Evolutionary conservation across 1,140 invertebrate species (phyloP), one percentile per base, ranked within the genome.

Genomic region (Atta texana): DNA sequence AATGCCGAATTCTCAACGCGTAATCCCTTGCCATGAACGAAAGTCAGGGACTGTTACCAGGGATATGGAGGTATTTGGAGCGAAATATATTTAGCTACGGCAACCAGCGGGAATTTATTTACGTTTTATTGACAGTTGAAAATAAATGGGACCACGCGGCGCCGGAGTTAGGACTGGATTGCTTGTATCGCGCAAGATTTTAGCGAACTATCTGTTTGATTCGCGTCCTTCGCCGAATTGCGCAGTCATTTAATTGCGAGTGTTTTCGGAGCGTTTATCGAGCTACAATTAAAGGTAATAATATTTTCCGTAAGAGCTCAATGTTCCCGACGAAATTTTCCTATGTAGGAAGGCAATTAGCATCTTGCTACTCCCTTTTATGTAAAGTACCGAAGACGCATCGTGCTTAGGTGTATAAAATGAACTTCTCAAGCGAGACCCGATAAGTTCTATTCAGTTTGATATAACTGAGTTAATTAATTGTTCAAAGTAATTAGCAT

Each of bases 111-210:
- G 78, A 92, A 92, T 92, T 92, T 92, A 92, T 92, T 91, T 88
- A 86, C 76, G 85, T 87, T 92, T 89, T 92, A 92, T 92, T 89
- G 92, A 87, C 91, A 92, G 88, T 44, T 34, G 63, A 61, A 84
- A 87, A 91, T 92, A 91, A 92, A 92, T 85, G 90, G 88, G 82
- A 89, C 51, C 86, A 81, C 89, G 66, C 77, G 75, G 66, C 76
- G 16, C 31, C 18, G n/a, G 3, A 49, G 24, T 0, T 61, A 59
- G 28, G 34, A 66, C 34, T 49, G 53, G 24, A 72, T 75, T 57
- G 74, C 68, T 51, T 89, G 74, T 76, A 76, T 34, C 16, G 61
- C 39, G 7, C 14, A 44, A 71, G 61, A 64, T 82, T 89, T 75
- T 75, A 75, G 24, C 53, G 24, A 0, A n/a, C 10, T 78, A 64